Evolutionary conservation across 2,888 invertebrate species (phyloP).

Genomic region (Ischnus inquisitorius): DNA sequence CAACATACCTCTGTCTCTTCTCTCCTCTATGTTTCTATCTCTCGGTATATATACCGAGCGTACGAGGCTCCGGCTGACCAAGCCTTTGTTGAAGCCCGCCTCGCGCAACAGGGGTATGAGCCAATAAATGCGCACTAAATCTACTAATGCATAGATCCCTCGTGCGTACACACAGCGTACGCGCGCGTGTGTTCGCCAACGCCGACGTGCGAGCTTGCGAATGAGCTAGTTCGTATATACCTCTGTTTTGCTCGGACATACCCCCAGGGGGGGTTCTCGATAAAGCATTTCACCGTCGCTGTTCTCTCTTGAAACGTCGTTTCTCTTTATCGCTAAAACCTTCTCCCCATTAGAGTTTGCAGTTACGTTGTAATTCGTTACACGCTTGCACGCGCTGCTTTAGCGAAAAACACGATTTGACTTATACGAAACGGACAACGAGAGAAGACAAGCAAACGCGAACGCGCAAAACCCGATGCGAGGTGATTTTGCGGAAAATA

Average conservation of each 20-base stretch:
- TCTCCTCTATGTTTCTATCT: constrained; percentile 25
- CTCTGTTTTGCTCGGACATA: constrained; percentile 12
- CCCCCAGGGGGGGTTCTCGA: background rate
- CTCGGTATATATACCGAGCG: background rate
- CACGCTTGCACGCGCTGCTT: background rate
- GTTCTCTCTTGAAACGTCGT: constrained; percentile 25
- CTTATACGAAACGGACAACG: background rate
- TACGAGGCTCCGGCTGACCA: constrained; percentile 70
- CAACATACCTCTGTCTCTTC: constrained; percentile 16
- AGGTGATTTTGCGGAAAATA: constrained; percentile 13
- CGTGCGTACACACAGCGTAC: constrained; percentile 37
- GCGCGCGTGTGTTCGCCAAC: constrained; percentile 2
- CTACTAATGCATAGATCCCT: constrained; percentile 72
- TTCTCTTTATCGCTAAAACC: constrained; percentile 36
- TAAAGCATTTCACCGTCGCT: background rate
- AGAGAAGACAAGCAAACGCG: background rate
- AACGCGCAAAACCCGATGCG: background rate
- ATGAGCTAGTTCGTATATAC: constrained; percentile 16
- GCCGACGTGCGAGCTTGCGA: constrained; percentile 23
- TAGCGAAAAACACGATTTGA: background rate
- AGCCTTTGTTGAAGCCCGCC: constrained; percentile 74
- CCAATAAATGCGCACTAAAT: constrained; percentile 81
- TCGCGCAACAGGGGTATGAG: constrained; percentile 57
- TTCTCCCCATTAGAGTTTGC: background rate
- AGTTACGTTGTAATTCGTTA: constrained; percentile 38